Percentiles rank a stretch among this genome's conserved stretches.
phyloP scores from a whole-genome alignment of 92 coral and sea anemone species.

The Hydrozoanthus gracilis region DNA sequence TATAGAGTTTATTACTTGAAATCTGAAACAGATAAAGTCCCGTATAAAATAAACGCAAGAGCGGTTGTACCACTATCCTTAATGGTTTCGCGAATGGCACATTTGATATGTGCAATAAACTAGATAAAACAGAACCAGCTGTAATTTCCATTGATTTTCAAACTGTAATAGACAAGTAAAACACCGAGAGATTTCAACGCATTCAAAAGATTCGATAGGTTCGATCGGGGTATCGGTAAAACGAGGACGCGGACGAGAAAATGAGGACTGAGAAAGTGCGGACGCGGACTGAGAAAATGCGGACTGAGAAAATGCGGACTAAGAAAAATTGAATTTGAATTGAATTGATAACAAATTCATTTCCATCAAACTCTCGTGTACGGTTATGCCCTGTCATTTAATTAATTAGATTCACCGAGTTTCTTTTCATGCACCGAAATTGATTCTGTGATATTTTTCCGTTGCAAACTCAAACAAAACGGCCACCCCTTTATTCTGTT shows the following conservation, averaged over 20 bases:
- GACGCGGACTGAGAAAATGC: constrained; percentile 24
- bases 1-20: not conserved
- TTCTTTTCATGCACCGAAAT: constrained; percentile 28
- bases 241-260: constrained; percentile 16
- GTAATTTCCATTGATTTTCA: not conserved
- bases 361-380: constrained; percentile 1
- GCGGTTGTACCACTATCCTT: not conserved
- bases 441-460: constrained; percentile 27
- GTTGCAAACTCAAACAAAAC: constrained; percentile 27
- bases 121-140: not conserved
- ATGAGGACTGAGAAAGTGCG: constrained; percentile 19
- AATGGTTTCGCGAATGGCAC: not conserved
- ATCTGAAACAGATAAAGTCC: not conserved
- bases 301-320: constrained; percentile 1
- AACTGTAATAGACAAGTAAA: not conserved
- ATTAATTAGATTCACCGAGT: too few species aligned
- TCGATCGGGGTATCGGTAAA: constrained; percentile 1
- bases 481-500: constrained; percentile 34
- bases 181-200: not conserved
- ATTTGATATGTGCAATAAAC: not conserved
- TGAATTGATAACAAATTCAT: constrained; percentile 12
- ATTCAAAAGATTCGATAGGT: not conserved
- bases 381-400: too few species aligned
- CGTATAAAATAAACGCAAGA: not conserved
- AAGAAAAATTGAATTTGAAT: not conserved